Evolutionary conservation across 2,888 invertebrate genomes (phyloP).

Genomic region (Dicycla oo): DNA sequence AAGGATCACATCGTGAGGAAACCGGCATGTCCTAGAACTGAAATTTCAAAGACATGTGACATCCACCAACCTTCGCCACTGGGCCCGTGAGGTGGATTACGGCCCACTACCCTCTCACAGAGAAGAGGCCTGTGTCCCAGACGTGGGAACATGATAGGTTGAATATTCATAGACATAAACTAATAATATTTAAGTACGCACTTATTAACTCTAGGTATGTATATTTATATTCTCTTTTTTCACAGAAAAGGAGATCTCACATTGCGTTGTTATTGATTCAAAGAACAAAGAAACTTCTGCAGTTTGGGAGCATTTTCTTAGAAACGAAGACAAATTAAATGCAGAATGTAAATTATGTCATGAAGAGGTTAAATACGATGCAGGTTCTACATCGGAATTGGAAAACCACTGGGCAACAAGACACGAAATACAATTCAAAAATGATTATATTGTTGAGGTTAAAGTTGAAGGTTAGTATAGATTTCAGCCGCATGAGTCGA

Average conservation of each 20-base stretch:
- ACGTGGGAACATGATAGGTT: too few species aligned
- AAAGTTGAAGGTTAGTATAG: slow-evolving; percentile 19
- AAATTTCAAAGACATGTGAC: too few species aligned
- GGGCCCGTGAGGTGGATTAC: too few species aligned
- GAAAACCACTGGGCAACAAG: slow-evolving; percentile 18
- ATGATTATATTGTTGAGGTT: slow-evolving; percentile 11
- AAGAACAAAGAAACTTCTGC: slow-evolving; percentile 1
- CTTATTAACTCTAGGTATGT: neutral
- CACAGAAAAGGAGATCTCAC: neutral
- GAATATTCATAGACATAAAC: neutral
- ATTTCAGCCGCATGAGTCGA: neutral
- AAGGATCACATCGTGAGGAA: too few species aligned
- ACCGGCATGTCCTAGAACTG: too few species aligned
- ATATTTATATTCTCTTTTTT: neutral
- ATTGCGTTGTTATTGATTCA: slow-evolving; percentile 1
- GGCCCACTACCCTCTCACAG: too few species aligned
- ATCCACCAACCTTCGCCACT: too few species aligned
- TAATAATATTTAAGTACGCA: neutral
- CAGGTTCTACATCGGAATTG: slow-evolving; percentile 1
- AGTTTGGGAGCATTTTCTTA: slow-evolving; percentile 16
- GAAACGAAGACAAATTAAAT: neutral
- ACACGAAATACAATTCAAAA: slow-evolving; percentile 12
- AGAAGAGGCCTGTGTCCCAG: too few species aligned
- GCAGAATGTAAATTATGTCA: slow-evolving; percentile 23
- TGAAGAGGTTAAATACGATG: slow-evolving; percentile 4